Conservation (phyloP, 2,113 vertebrate species). For the Erinaceus europaeus region DNA sequence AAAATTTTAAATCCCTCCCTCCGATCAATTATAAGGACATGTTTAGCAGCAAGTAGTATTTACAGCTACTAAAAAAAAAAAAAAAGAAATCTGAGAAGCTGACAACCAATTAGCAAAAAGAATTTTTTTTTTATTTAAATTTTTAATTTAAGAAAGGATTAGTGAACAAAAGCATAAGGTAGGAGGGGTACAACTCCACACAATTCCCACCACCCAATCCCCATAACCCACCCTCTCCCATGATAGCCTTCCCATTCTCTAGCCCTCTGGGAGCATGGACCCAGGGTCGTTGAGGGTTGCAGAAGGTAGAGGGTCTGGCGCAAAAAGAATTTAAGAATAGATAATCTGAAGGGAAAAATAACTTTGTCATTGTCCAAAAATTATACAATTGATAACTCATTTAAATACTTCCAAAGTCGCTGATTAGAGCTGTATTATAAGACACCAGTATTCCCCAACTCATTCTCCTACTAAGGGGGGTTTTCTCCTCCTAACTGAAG, state of each 20-base stretch:
- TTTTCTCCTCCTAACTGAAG: background rate
- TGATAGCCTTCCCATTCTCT: too few relatives aligned
- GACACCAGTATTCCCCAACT: background rate
- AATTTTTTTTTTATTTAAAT: too few relatives aligned
- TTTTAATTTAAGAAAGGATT: too few relatives aligned
- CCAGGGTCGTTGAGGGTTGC: too few relatives aligned
- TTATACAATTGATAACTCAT: background rate
- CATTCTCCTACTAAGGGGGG: background rate
- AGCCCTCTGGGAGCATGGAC: too few relatives aligned
- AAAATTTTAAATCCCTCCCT: too few relatives aligned
- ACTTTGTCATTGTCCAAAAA: background rate
- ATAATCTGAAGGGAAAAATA: constrained; percentile 27
- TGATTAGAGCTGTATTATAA: background rate
- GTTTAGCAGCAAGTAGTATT: background rate
- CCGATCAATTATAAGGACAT: background rate
- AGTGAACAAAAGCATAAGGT: too few relatives aligned
- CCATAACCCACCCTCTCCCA: too few relatives aligned
- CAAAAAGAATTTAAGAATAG: background rate
- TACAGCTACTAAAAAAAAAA: background rate
- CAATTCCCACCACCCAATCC: too few relatives aligned
- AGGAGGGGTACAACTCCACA: too few relatives aligned
- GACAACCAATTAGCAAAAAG: background rate
- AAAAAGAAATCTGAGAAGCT: background rate
- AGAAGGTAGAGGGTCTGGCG: too few relatives aligned
- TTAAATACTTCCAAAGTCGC: background rate